A percentile compares a stretch with the other conserved stretches of the same genome.
Evolutionary conservation across 2,797 vertebrate species (phyloP).

Genomic region (Lagocephalus sceleratus): DNA sequence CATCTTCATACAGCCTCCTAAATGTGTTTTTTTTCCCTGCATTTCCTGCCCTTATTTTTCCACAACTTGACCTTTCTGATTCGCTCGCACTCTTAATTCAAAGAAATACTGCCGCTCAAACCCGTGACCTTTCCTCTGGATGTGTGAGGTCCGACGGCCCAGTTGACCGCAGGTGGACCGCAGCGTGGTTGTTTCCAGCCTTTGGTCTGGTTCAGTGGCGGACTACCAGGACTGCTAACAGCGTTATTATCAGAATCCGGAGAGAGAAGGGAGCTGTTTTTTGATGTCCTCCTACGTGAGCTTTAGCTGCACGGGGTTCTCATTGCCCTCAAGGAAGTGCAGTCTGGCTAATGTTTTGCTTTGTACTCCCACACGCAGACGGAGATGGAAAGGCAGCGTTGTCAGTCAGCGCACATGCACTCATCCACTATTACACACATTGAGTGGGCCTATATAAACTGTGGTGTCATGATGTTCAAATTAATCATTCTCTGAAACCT

Average conservation of each 20-base stretch:
- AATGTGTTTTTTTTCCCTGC: no score
- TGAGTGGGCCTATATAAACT: constrained; percentile 37
- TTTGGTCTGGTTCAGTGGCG: constrained; percentile 14
- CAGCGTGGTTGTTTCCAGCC: no score
- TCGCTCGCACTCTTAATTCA: no score
- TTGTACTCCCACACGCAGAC: constrained; percentile 66
- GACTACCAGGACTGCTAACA: constrained; percentile 51
- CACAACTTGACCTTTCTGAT: no score
- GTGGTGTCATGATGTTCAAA: constrained; percentile 35
- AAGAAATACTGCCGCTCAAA: no score
- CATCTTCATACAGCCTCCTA: no score
- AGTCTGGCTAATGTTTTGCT: constrained; percentile 70
- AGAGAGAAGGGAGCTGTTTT: constrained; percentile 55
- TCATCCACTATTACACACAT: constrained; percentile 26
- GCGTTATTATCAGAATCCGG: constrained; percentile 64
- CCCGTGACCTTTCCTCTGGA: no score
- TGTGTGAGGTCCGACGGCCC: no score
- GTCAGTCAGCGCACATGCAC: constrained; percentile 21
- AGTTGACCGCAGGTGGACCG: no score
- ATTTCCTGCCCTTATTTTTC: no score
- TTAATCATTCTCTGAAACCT: constrained; percentile 31
- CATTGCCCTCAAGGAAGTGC: constrained; percentile 62
- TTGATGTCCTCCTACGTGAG: constrained; percentile 70
- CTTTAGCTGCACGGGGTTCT: constrained; percentile 64
- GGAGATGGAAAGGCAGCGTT: constrained; percentile 36